phyloP scores from a whole-genome alignment of 92 coral and sea anemone genomes.

The Hydrozoanthus gracilis region DNA sequence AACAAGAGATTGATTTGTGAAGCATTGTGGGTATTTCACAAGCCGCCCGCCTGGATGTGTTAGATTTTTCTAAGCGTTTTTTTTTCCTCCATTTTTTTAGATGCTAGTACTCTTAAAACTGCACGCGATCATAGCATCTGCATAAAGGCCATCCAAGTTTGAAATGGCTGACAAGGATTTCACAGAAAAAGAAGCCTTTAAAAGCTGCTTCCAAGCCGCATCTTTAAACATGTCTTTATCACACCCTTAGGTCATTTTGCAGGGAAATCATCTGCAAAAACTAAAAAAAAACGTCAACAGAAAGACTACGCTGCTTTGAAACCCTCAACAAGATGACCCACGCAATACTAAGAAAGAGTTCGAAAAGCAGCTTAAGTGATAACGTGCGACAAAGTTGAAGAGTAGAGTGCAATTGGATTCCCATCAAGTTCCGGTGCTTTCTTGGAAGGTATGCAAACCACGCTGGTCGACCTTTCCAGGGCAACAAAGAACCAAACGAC shows the following conservation, averaged over 20 bases:
- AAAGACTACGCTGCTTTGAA: constrained; percentile 63
- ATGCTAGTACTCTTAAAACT: too few relatives aligned
- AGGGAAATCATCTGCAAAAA: constrained; percentile 60
- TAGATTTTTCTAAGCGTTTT: too few relatives aligned
- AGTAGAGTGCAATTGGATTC: constrained; percentile 22
- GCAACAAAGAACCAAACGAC: too few relatives aligned
- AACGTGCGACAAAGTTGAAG: not conserved
- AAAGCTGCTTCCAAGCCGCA: constrained; percentile 58
- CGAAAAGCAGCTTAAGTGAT: constrained; percentile 18
- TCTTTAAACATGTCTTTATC: constrained; percentile 67
- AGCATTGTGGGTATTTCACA: constrained; percentile 26
- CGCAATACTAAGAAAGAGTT: constrained; percentile 11
- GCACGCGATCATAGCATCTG: too few relatives aligned
- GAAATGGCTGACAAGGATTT: constrained; percentile 66
- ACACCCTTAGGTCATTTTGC: constrained; percentile 54
- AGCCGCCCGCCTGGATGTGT: too few relatives aligned
- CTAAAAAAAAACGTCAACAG: constrained; percentile 57
- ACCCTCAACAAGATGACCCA: constrained; percentile 30
- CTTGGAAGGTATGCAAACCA: too few relatives aligned
- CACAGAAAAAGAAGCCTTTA: constrained; percentile 68
- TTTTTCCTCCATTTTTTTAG: too few relatives aligned
- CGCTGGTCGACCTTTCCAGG: too few relatives aligned
- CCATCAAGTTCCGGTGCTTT: not conserved
- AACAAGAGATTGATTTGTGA: not conserved
- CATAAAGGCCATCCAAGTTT: too few relatives aligned